Conservation (phyloP, 2,797 vertebrate species). For the Kryptopterus vitreolus region DNA sequence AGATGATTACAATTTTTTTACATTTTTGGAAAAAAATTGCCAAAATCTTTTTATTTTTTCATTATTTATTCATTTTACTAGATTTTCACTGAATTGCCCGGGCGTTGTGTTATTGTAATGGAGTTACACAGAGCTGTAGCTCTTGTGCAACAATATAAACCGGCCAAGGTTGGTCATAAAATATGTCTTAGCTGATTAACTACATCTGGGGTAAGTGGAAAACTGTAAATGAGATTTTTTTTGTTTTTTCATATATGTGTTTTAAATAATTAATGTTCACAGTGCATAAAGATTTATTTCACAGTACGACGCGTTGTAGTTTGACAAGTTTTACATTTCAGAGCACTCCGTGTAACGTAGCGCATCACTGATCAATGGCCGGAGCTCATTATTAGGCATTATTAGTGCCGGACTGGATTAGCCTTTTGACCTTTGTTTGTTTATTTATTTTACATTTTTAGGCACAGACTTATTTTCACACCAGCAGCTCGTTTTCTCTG, state of each 20-base stretch:
- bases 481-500: background rate
- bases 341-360: background rate
- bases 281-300: background rate
- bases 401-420: conserved; percentile 10
- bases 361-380: background rate
- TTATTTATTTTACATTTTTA: background rate
- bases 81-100: background rate
- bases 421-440: conserved; percentile 18
- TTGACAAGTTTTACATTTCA: conserved; percentile 13
- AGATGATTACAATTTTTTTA: background rate
- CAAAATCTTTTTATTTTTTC: background rate
- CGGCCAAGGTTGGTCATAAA: conserved; percentile 5
- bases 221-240: background rate
- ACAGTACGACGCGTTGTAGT: background rate
- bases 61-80: background rate
- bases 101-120: background rate
- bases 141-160: background rate
- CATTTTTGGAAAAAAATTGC: background rate
- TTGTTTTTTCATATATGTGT: background rate
- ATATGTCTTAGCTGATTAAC: conserved; percentile 4
- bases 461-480: background rate
- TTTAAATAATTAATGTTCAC: conserved; percentile 4
- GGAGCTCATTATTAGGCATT: background rate
- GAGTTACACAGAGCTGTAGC: background rate
- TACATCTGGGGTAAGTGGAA: background rate